Percentiles rank a stretch among this genome's conserved stretches.
These are phyloP conservation scores for Avahi laniger DNA, from an alignment of 2,797 vertebrate species.

Conservation along the genomic window DNA sequence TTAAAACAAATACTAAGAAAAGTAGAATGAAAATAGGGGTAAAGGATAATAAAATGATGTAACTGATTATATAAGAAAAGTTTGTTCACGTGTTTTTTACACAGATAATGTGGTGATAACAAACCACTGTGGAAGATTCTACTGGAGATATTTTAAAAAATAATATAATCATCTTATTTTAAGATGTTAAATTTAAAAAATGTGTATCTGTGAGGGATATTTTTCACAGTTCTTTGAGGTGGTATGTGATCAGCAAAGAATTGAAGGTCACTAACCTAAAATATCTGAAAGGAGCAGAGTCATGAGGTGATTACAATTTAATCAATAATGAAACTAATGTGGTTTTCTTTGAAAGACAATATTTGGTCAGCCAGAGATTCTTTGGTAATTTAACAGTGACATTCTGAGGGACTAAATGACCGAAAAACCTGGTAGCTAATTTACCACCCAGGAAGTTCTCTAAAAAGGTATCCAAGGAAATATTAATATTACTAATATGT, in stretches of 20 bases:
- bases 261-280: not conserved
- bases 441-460: not conserved
- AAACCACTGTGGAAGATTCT: not conserved
- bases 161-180: not conserved
- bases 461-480: not conserved
- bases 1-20: not conserved
- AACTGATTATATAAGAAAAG: not conserved
- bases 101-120: not conserved
- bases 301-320: not conserved
- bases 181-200: not conserved
- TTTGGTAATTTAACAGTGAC: not conserved
- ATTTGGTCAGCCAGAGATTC: not conserved
- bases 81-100: not conserved
- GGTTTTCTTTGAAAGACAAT: not conserved
- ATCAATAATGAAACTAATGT: not conserved
- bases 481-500: not conserved
- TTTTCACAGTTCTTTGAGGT: constrained; percentile 30
- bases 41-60: not conserved
- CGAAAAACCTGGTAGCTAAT: not conserved
- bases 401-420: not conserved
- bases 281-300: not conserved
- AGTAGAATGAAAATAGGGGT: not conserved
- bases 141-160: not conserved
- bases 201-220: not conserved
- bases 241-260: not conserved